phyloP scores from a whole-genome alignment of 2,797 vertebrate species.

The Sphenopsis melanotis region DNA sequence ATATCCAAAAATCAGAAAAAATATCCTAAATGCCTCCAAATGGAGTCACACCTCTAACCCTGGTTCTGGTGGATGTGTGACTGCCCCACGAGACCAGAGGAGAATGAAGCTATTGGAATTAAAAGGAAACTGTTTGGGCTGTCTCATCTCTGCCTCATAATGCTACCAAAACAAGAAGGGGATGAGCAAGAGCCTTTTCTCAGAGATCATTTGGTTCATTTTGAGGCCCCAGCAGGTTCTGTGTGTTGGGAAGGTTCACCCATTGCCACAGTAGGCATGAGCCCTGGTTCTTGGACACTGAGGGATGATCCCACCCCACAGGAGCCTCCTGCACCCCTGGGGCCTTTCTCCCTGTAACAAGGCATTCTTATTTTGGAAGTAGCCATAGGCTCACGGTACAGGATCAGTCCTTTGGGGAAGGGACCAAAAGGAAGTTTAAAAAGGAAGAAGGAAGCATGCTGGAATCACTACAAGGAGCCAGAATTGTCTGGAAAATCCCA shows the following conservation, averaged over 20 bases:
- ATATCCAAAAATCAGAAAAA: background rate
- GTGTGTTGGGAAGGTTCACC: background rate
- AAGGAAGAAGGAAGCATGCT: background rate
- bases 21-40: background rate
- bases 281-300: background rate
- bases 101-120: background rate
- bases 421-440: background rate
- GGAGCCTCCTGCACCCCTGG: background rate
- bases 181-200: background rate
- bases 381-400: background rate
- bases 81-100: background rate
- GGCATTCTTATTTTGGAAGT: background rate
- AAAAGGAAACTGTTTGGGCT: background rate
- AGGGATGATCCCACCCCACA: background rate
- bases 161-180: background rate
- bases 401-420: background rate
- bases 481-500: background rate
- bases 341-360: background rate
- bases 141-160: background rate
- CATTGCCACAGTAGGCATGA: background rate
- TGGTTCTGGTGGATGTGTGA: background rate
- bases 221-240: background rate
- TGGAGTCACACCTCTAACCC: background rate
- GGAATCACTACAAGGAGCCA: background rate
- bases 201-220: background rate